Base-by-base conservation (phyloP, 2,113 vertebrate genomes). In the Spermophilus dauricus region DNA sequence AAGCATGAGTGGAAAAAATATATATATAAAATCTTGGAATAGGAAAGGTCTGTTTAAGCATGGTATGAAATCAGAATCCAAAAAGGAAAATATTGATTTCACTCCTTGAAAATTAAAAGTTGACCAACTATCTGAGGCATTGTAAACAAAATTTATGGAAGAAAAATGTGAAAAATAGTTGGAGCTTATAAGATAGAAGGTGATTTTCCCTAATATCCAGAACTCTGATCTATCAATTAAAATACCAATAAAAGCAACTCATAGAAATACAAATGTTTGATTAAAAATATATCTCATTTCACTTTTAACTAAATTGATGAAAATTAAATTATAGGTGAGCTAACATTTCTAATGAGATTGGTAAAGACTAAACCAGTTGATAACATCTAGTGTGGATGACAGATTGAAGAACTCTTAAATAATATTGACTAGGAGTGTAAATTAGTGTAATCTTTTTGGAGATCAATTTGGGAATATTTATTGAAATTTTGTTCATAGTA, bases 101-200 rank as follows among this genome's bases (percentile, higher is more conserved):
- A 78, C 24, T 86, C 20, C 53, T 96, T 58, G 65, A 48, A 96
- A 92, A 93, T 58, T 56, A 85, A 85, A 78, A n/a, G 30, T 81
- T 93, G 45, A 61, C 42, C 17, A 86, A 69, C 58, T 48, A 51
- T 84, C 84, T 83, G 90, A 77, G 45, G 70, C 39, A 30, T 5
- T 91, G 65, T 70, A 65, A 80, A 83, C 42, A 87, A 83, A 73
- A 7, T 22, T 77, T 89, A 58, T 24, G 51, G 13, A 56, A 94
- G 56, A 89, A 72, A 94, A 86, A 75, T 83, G 26, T 91, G 30
- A 61, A 91, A 91, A 76, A 87, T 63, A 91, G 37, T 82, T 94
- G 34, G 17, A 42, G 39, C 20, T 91, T 28, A 30, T 75, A 76
- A 91, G 67, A 78, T 34, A 78, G 75, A 87, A 82, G 53, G 45